Evolutionary conservation across 2,888 invertebrate species (phyloP), one percentile per base, ranked within the genome.

Genomic region (Eilema depressum): DNA sequence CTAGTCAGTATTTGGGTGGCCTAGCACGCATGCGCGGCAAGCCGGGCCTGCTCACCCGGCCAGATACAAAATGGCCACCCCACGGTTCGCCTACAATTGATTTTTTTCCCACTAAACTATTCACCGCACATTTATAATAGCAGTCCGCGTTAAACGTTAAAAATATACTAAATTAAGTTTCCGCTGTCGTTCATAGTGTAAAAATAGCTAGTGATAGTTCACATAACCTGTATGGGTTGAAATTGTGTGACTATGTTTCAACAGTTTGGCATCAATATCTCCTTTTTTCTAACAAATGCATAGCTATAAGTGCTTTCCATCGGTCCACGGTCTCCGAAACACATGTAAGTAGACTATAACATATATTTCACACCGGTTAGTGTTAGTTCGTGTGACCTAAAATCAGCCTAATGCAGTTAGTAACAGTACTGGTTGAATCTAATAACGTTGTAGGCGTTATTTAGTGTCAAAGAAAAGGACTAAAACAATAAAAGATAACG

Each of bases 51-150:
- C 85, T 82, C 84, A 83, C 85, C 88, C 82, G 84, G 88, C 85
- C 89, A 89, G 86, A 89, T 81, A 86, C 92, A 94, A 94, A 83
- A 94, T 94, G 94, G 94, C 94, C 81, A 86, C 91, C 82, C 79
- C 77, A 83, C 88, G 74, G 77, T 87, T 86, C 89, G 90, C 90
- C 91, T 88, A 85, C 84, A 88, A 91, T 93, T 93, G 93, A 93
- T 93, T 93, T 92, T 93, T 89, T 92, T 90, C 88, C 89, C 72
- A 76, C 88, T 85, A 87, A 87, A 86, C 85, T 85, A 84, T 86
- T 85, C 70, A 84, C 78, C 81, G 82, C 76, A 82, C 79, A 76
- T 66, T 80, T 76, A 76, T 77, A 79, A 82, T 60, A 73, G 75
- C 75, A 73, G 64, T 74, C 80, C 80, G 77, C 80, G 78, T 78